These are phyloP conservation scores for Porites lutea DNA, from an alignment of 64 coral and sea anemone species.

Conservation along the genomic window DNA sequence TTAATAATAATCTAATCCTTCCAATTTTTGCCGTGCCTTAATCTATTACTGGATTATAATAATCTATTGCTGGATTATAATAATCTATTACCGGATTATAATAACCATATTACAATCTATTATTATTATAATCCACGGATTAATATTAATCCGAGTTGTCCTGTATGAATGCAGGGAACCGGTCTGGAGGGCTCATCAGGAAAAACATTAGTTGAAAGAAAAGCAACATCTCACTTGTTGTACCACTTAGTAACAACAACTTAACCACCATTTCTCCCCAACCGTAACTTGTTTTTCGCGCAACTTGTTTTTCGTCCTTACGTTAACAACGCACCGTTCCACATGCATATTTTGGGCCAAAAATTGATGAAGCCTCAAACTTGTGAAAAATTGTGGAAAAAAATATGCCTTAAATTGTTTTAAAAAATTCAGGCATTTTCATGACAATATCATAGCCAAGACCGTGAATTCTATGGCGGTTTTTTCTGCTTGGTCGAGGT, in stretches of 20 bases:
- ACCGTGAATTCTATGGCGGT: not conserved
- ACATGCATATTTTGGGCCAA: conserved; percentile 52
- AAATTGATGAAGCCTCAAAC: conserved; percentile 20
- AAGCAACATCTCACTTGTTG: conserved; percentile 40
- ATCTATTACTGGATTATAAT: no score
- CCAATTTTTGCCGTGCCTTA: no score
- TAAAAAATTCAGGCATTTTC: not conserved
- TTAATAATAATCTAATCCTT: no score
- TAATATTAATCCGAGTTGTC: no score
- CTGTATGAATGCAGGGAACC: not conserved
- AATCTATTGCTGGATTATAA: no score
- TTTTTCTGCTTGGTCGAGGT: no score
- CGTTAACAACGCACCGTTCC: conserved; percentile 13
- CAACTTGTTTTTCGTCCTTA: conserved; percentile 43
- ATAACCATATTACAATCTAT: no score
- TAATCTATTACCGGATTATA: no score
- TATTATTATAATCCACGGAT: no score
- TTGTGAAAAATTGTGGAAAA: conserved; percentile 38
- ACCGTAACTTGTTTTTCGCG: not conserved
- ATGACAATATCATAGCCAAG: not conserved
- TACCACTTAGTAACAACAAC: conserved; percentile 66
- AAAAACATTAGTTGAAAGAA: conserved; percentile 25
- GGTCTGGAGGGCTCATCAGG: not conserved
- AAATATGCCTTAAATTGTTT: conserved; percentile 8
- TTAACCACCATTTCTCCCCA: not conserved